Conservation (phyloP, 2,113 vertebrate genomes). For the Actinemys pallida region DNA sequence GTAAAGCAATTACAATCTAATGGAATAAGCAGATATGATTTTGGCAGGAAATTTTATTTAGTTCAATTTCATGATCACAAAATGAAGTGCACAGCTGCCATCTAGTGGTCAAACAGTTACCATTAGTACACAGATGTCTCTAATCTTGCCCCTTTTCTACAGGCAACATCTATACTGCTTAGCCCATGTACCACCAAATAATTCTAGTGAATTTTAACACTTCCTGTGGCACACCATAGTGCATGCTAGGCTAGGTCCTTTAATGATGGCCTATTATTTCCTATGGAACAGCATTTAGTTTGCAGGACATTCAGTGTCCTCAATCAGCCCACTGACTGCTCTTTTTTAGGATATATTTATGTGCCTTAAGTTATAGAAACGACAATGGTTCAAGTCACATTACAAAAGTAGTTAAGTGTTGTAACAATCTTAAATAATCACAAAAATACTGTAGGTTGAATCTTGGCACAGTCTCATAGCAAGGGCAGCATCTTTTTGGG, state of each 20-base stretch:
- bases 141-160: no score
- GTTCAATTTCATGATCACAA: accelerated
- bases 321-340: accelerated
- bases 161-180: accelerated
- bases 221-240: accelerated
- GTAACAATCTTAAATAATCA: no score
- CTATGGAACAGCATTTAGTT: accelerated
- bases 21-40: not conserved
- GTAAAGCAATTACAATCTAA: not conserved
- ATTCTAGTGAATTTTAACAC: accelerated
- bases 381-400: accelerated
- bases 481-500: not conserved
- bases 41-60: accelerated
- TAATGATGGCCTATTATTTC: accelerated
- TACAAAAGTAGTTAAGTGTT: no score
- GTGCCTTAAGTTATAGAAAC: not conserved
- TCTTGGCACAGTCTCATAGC: not conserved
- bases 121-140: not conserved
- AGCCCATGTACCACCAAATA: accelerated
- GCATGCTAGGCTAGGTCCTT: not conserved
- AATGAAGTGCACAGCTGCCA: slow-evolving; percentile 5
- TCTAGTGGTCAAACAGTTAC: not conserved
- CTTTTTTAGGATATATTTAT: accelerated
- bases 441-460: not conserved
- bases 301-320: accelerated